Base-by-base conservation (phyloP, 2,797 vertebrate genomes). In the Triplophysa bombifrons region DNA sequence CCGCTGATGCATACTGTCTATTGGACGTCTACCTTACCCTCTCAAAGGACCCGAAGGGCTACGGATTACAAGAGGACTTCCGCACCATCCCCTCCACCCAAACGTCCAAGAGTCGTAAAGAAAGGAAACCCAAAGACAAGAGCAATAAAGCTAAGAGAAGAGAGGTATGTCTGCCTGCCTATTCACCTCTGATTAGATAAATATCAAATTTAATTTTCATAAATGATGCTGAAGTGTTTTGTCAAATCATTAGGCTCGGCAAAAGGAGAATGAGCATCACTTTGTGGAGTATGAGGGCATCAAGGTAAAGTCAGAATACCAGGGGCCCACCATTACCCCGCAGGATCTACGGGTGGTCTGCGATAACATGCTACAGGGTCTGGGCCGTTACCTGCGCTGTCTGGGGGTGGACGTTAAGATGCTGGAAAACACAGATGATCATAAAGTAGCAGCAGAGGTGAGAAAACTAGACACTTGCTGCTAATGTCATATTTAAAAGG, bases 321-420 rank as follows among this genome's bases (percentile, higher is more conserved):
- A 83, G 73, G 41, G 1, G 48, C 61, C 50, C 68, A 73, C 89
- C 19, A 41, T 93, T 19, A 82, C 85, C 0, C 93, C 93, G 0
- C 88, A 83, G 82, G 89, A 96, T 84, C 94, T 98, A 88, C 90
- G 91, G 0, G 95, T 94, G 82, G 94, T 96, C 75, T 96, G 96
- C 38, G 96, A 97, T 87, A 96, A 93, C 90, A 96, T 96, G 97
- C 91, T 96, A 14, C 95, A 96, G 81, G 96, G 96, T 25, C 93
- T 97, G 0, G 96, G 95, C 0, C 90, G 94, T 66, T 94, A 94
- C 80, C 93, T 97, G 82, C 95, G 95, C 83, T 94, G 95, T 83
- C 90, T 97, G 4, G 96, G 96, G 0, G 92, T 95, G 0, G 95
- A 97, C 0, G 95, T 95, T 25, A 78, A 84, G 3, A 90, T 95